These are phyloP conservation scores for Adelognathus sp. DNA, from an alignment of 2,888 invertebrate species.

Conservation along the genomic window DNA sequence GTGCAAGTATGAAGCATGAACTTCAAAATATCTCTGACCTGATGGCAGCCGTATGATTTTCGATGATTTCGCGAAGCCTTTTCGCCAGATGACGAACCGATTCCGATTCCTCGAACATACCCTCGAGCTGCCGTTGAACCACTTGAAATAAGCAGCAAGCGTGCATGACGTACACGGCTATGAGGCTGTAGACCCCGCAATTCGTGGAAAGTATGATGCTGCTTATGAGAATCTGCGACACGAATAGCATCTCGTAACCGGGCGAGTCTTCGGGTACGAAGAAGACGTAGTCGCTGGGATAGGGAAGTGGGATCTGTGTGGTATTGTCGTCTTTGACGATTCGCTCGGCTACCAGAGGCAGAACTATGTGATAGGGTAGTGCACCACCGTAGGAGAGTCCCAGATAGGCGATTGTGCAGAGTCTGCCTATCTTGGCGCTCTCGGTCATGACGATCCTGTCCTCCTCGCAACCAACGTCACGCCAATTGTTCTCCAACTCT, in stretches of 20 bases:
- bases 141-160: conserved; percentile 70
- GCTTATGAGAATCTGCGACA: conserved; percentile 70
- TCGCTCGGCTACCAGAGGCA: conserved; percentile 69
- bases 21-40: conserved; percentile 40
- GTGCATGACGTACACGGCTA: conserved; percentile 70
- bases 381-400: conserved; percentile 75
- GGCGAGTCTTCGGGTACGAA: conserved; percentile 69
- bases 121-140: conserved; percentile 62
- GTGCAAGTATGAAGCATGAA: too few relatives aligned
- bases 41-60: conserved; percentile 57
- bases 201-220: conserved; percentile 70
- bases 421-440: conserved; percentile 71
- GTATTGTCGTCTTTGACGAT: conserved; percentile 66
- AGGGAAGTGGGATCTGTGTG: conserved; percentile 70
- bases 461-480: conserved; percentile 66
- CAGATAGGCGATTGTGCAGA: conserved; percentile 72
- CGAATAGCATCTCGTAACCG: conserved; percentile 68
- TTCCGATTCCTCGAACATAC: conserved; percentile 31
- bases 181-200: conserved; percentile 71
- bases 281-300: conserved; percentile 71
- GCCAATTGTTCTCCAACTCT: conserved; percentile 72
- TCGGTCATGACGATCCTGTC: conserved; percentile 72
- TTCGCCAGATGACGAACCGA: conserved; percentile 19
- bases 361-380: conserved; percentile 75
- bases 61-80: conserved; percentile 39